Percentiles rank a stretch among this genome's conserved stretches.
Evolutionary conservation across 2,113 vertebrate species (phyloP).

Genomic region (Actenoides lindsayi): DNA sequence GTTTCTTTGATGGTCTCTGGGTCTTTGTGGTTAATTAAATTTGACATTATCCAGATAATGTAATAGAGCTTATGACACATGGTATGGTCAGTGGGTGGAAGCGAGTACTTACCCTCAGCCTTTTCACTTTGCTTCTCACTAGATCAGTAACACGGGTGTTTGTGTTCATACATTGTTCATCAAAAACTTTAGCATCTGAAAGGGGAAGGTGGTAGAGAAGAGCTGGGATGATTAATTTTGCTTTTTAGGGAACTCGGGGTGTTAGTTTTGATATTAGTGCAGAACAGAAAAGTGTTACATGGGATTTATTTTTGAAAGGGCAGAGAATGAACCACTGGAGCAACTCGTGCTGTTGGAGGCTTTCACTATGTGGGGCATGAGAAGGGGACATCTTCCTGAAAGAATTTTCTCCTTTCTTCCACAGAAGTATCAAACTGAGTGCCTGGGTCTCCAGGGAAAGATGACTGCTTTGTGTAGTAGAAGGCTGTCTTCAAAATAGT

Average conservation of each 20-base stretch:
- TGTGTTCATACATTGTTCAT: background rate
- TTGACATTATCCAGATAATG: background rate
- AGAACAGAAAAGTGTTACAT: background rate
- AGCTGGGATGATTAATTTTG: background rate
- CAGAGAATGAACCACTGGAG: background rate
- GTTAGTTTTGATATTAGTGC: background rate
- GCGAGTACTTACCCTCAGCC: background rate
- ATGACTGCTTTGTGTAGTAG: background rate
- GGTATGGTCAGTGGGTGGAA: background rate
- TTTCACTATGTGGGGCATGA: fast-evolving
- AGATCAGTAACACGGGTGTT: background rate
- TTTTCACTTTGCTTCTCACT: background rate
- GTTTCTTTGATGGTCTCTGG: background rate
- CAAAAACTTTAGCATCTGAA: background rate
- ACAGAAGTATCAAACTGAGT: background rate
- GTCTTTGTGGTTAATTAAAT: background rate
- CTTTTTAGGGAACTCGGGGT: background rate
- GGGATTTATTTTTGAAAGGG: background rate
- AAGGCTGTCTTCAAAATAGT: background rate
- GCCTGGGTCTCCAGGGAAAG: background rate
- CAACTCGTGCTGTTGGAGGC: background rate
- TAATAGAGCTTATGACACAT: background rate
- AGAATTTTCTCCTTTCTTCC: background rate
- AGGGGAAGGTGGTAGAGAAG: background rate
- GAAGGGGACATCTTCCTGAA: background rate